Percentiles rank a stretch among this genome's conserved stretches.
Evolutionary conservation across 92 coral and sea anemone genomes (phyloP).

Genomic region (Paramuricea clavata): DNA sequence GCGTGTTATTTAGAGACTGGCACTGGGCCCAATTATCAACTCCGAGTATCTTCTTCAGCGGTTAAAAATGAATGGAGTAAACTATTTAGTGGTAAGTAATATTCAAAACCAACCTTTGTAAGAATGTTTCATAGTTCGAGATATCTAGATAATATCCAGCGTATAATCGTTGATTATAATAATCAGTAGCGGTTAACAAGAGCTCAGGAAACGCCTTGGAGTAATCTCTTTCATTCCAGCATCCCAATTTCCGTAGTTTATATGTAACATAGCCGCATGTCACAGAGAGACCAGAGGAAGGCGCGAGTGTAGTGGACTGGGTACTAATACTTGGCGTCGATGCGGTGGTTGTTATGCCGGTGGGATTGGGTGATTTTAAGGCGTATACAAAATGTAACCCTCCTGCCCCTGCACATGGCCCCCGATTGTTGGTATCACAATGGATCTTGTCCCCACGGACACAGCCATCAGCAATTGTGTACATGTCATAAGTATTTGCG

Average conservation of each 20-base stretch:
- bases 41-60: not conserved
- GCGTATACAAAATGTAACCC: conserved; percentile 29
- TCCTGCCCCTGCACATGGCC: conserved; percentile 28
- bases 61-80: too few species aligned
- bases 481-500: conserved; percentile 22
- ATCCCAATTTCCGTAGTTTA: conserved; percentile 40
- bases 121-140: conserved; percentile 19
- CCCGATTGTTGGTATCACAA: conserved; percentile 13
- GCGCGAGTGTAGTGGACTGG: not conserved
- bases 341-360: not conserved
- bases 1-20: not conserved
- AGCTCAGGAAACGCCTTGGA: conserved; percentile 21
- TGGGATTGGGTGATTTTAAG: conserved; percentile 13
- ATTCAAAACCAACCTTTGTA: conserved; percentile 19
- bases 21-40: not conserved
- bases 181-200: conserved; percentile 26
- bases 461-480: conserved; percentile 24
- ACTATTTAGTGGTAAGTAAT: not conserved
- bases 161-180: conserved; percentile 1
- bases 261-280: conserved; percentile 1
- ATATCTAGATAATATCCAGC: conserved; percentile 35
- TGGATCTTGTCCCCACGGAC: conserved; percentile 28
- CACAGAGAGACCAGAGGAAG: conserved; percentile 3
- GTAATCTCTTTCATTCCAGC: conserved; percentile 13
- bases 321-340: not conserved